phyloP scores from a whole-genome alignment of 2,888 invertebrate genomes.

The Periphyllus acericola region DNA sequence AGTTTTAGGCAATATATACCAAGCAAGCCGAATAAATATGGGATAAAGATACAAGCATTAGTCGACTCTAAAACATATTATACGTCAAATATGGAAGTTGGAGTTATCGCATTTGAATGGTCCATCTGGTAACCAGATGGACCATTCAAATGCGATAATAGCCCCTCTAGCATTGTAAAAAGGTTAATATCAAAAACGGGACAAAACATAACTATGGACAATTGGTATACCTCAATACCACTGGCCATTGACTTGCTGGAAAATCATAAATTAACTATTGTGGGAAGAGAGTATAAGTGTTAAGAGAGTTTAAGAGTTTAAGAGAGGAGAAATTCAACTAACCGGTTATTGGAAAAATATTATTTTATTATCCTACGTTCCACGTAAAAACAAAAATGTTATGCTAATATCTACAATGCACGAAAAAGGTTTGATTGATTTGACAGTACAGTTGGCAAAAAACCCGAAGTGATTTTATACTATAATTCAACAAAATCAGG shows the following conservation, averaged over 20 bases:
- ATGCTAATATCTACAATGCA: slow-evolving; percentile 62
- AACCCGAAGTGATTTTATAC: slow-evolving; percentile 61
- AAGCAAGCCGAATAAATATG: too few relatives aligned
- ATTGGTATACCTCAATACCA: slow-evolving; percentile 45
- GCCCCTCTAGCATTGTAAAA: slow-evolving; percentile 11
- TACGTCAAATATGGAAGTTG: too few relatives aligned
- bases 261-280: slow-evolving; percentile 62
- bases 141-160: slow-evolving; percentile 14
- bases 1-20: background rate
- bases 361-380: slow-evolving; percentile 58
- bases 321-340: slow-evolving; percentile 59
- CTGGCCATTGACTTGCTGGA: slow-evolving; percentile 61
- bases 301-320: too few relatives aligned
- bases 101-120: too few relatives aligned
- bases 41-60: too few relatives aligned
- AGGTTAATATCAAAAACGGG: slow-evolving; percentile 13
- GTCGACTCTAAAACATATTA: too few relatives aligned
- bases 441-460: slow-evolving; percentile 57
- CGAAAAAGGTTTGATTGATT: slow-evolving; percentile 59
- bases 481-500: slow-evolving; percentile 63
- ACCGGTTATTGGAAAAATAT: slow-evolving; percentile 63
- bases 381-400: slow-evolving; percentile 62
- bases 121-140: too few relatives aligned
- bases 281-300: too few relatives aligned
- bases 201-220: slow-evolving; percentile 45